A percentile compares a stretch with the other conserved stretches of the same genome.
phyloP scores from a whole-genome alignment of 92 coral and sea anemone genomes.

The Actinernus sp. region DNA sequence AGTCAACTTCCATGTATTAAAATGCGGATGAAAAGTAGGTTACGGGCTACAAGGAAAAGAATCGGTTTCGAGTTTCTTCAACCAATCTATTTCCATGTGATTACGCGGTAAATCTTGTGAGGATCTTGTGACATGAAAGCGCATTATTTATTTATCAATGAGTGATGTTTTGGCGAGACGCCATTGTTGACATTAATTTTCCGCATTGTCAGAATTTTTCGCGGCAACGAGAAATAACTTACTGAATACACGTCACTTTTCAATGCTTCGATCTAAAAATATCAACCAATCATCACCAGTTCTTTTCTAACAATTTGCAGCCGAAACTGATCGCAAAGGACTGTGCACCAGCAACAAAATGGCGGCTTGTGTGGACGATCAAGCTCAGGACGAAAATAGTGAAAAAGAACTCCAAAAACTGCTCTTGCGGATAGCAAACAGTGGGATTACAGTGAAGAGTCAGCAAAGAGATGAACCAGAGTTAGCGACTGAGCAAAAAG shows the following conservation, averaged over 20 bases:
- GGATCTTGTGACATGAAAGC: slow-evolving; percentile 77
- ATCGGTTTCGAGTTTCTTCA: no score
- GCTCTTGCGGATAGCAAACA: slow-evolving; percentile 68
- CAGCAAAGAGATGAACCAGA: slow-evolving; percentile 90
- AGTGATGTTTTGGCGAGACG: slow-evolving; percentile 1
- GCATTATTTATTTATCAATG: slow-evolving; percentile 73
- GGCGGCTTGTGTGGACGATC: slow-evolving; percentile 59
- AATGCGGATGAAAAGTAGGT: no score
- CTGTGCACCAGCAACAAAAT: no score
- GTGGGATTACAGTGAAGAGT: slow-evolving; percentile 74
- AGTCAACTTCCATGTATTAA: no score
- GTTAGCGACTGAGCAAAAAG: slow-evolving; percentile 72
- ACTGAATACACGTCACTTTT: no score
- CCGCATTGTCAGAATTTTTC: slow-evolving; percentile 33
- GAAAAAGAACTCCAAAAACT: slow-evolving; percentile 36
- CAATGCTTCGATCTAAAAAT: no score
- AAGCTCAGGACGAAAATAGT: not conserved
- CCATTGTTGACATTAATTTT: slow-evolving; percentile 18
- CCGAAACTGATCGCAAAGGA: not conserved
- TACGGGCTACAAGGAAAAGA: no score
- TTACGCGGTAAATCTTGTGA: slow-evolving; percentile 67
- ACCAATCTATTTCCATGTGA: slow-evolving; percentile 11
- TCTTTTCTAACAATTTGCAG: not conserved
- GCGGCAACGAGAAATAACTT: slow-evolving; percentile 8
- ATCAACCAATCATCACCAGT: not conserved